Conservation (phyloP, 1,140 invertebrate genomes). For the Vanessa atalanta region DNA sequence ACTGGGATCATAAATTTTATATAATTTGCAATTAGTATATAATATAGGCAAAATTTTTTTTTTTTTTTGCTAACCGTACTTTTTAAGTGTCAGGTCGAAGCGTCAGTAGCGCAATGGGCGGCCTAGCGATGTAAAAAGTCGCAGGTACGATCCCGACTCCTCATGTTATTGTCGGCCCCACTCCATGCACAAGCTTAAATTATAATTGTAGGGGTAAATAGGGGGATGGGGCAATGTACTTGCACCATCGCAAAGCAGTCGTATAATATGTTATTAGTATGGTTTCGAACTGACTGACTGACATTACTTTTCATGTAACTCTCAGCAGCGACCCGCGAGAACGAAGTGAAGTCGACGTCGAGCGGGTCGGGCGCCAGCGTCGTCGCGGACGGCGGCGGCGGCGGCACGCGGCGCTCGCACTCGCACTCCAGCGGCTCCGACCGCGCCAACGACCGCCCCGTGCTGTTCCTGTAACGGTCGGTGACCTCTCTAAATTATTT, state of each 20-base stretch:
- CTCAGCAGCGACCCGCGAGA: constrained; percentile 46
- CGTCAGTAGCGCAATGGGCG: too few relatives aligned
- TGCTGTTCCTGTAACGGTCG: constrained; percentile 73
- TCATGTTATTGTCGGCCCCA: too few relatives aligned
- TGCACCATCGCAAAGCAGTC: too few relatives aligned
- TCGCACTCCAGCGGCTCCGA: constrained; percentile 69
- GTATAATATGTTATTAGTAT: too few relatives aligned
- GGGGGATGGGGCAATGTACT: too few relatives aligned
- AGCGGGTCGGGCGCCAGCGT: constrained; percentile 56
- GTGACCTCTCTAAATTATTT: background rate
- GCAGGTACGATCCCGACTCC: too few relatives aligned
- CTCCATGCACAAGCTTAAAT: too few relatives aligned
- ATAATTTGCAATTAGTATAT: too few relatives aligned
- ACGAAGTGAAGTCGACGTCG: constrained; percentile 66
- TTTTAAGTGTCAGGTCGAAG: background rate
- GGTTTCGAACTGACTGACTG: background rate
- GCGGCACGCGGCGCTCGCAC: constrained; percentile 54
- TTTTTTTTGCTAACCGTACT: background rate
- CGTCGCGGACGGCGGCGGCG: constrained; percentile 48
- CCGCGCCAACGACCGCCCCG: constrained; percentile 60
- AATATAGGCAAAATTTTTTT: background rate
- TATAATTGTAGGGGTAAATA: too few relatives aligned
- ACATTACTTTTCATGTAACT: background rate
- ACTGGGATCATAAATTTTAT: too few relatives aligned
- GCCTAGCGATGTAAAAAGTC: too few relatives aligned